Base-by-base conservation (phyloP, 1,140 invertebrate species). In the Rhizoglyphus robini region DNA sequence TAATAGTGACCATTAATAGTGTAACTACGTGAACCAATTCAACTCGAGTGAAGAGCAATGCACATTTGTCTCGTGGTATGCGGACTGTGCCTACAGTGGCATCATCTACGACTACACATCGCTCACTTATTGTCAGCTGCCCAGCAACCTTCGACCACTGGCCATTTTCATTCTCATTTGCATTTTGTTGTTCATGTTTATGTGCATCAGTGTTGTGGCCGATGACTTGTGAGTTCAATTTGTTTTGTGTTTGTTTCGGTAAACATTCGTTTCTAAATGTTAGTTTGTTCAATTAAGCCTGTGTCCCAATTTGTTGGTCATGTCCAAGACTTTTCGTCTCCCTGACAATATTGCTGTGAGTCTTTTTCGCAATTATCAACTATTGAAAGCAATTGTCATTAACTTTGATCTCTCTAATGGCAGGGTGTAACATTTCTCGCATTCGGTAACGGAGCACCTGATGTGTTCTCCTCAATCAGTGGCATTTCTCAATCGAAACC, bases 391-490 rank as follows among this genome's bases (percentile, higher is more conserved):
- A 30, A 51, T 30, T 58, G 15, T 23, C 15, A 46, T 46, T 46
- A 15, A 15, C 23, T 46, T 46, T 46, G 41, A 46, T 46, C 15
- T 23, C 41, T 15, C 15, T 23, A 15, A 46, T 20, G n/a, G 47
- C 27, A 73, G 70, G 86, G 86, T 4, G 85, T 88, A 15, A 88
- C 86, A n/a, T 80, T 88, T 67, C 72, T 88, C 70, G 86, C 86
- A 0, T 86, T 88, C 74, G 86, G 86, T 18, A 88, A 88, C 76
- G 86, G 85, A 32, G 82, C 86, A 2, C 83, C 85, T 8, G 86
- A 88, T 73, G 79, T 88, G 29, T 86, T 88, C 73, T 84, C 83
- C 41, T 82, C 83, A 5, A 62, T 85, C 59, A 76, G 79, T 62
- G 72, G 76, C 48, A 70, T 75, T 47, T 70, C 77, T 71, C 73